Base-by-base conservation (phyloP, 2,797 vertebrate species). In the Phoxinus dragarum region DNA sequence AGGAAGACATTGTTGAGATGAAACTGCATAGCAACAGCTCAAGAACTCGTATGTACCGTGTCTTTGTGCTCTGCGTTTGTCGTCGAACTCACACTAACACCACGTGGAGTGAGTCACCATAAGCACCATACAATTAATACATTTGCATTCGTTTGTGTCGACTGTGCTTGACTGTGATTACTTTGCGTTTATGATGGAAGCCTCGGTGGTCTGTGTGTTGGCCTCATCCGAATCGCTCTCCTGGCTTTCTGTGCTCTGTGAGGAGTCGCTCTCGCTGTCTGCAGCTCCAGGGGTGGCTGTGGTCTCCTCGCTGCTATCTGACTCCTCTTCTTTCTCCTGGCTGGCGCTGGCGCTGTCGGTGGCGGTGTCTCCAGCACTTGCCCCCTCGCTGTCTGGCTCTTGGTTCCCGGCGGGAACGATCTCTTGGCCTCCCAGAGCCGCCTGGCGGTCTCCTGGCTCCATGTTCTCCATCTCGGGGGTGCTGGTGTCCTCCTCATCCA, bases 401-500 rank as follows among this genome's bases (percentile, higher is more conserved):
- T 85, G 71, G 34, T 69, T 47, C 11, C 69, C 68, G 3, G n/a
- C 21, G 0, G 80, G 49, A 17, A 44, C 5, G 8, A 71, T 21
- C 27, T 86, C 81, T 6, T 82, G 64, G 47, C 34, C 59, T 49
- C 78, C 85, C 12, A 92, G 89, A 1, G n/a, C 21, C 0, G 89
- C 92, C 90, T 94, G 91, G 19, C 90, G 90, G 49, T 16, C 64
- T 14, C 17, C 83, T 54, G 76, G 8, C 6, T 88, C 88, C 34
- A 92, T 90, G 66, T 90, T 89, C 16, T 87, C 82, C 72, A 93
- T 90, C 14, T 96, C 95, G 0, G 95, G 93, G 59, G 95, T 96
- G 92, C 95, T 96, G 80, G 93, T 93, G 91, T 94, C 94, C 84
- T 94, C 95, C 40, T 94, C 95, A 64, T 95, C 95, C 87, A 94